Conservation (phyloP, 2,113 vertebrate species). For the Clarias magur region DNA sequence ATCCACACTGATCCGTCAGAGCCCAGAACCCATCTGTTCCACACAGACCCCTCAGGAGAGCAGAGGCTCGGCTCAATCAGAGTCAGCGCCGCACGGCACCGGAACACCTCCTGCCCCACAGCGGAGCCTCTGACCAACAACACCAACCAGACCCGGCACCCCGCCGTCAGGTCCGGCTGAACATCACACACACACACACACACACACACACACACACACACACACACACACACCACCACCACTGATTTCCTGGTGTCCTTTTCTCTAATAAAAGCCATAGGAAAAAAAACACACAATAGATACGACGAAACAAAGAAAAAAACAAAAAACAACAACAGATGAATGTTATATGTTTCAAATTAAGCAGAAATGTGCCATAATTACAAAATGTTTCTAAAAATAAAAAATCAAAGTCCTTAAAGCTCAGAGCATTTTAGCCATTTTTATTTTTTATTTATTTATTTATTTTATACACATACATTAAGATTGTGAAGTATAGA, state of each 20-base stretch:
- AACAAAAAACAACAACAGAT: background rate
- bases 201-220: background rate
- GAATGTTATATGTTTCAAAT: background rate
- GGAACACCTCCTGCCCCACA: background rate
- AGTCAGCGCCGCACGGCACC: background rate
- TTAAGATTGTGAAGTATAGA: too few species aligned
- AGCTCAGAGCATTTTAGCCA: too few species aligned
- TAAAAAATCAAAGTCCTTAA: too few species aligned
- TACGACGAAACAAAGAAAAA: background rate
- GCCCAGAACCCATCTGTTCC: constrained; percentile 4
- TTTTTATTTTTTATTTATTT: too few species aligned
- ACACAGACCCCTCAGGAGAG: background rate
- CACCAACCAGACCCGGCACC: background rate
- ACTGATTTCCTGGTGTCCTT: background rate
- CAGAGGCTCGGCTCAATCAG: background rate
- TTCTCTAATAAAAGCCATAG: background rate
- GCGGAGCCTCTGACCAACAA: background rate
- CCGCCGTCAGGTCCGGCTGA: background rate
- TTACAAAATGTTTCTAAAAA: too few species aligned
- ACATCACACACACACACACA: background rate
- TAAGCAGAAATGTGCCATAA: too few species aligned
- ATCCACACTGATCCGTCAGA: background rate
- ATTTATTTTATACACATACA: too few species aligned
- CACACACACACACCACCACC: background rate
- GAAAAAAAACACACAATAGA: background rate